Base-by-base conservation (phyloP, 2,888 invertebrate genomes). In the Stomorhina lunata region DNA sequence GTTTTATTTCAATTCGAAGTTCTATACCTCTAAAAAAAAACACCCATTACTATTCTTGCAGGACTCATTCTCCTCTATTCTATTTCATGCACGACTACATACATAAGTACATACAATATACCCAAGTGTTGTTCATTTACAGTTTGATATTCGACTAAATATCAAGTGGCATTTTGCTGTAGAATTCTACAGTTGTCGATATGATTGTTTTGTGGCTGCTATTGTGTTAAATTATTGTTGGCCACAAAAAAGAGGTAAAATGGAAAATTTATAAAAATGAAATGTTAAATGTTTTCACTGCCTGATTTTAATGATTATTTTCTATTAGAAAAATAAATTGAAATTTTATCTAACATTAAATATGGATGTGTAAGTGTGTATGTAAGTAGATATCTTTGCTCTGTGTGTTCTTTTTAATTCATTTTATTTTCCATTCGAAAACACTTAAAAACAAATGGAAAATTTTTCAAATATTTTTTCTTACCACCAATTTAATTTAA, bases 81-180 rank as follows among this genome's bases (percentile, higher is more conserved):
- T n/a, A n/a, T n/a, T n/a, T n/a, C n/a, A n/a, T n/a, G n/a, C n/a
- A n/a, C n/a, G n/a, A n/a, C n/a, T n/a, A n/a, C n/a, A n/a, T n/a
- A n/a, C n/a, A n/a, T n/a, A n/a, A n/a, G n/a, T n/a, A n/a, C n/a
- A n/a, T n/a, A n/a, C n/a, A n/a, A n/a, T n/a, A n/a, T n/a, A n/a
- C n/a, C n/a, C n/a, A n/a, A 45, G 55, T 27, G 43, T 65, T 75
- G 55, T 34, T 75, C 45, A 55, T 48, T 75, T 65, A 32, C 32
- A 65, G 53, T 45, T 75, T 57, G 12, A 20, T 75, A 10, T 57
- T 34, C 22, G 45, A 65, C 32, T 45, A 75, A n/a, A 45, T 57
- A 63, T 53, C 25, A 55, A 73, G 40, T 53, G 50, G 40, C 40
- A 63, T 53, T 25, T 15, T n/a, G n/a, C n/a, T n/a, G n/a, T n/a